Evolutionary conservation across 2,888 invertebrate species (phyloP).

Genomic region (Meganola albula): DNA sequence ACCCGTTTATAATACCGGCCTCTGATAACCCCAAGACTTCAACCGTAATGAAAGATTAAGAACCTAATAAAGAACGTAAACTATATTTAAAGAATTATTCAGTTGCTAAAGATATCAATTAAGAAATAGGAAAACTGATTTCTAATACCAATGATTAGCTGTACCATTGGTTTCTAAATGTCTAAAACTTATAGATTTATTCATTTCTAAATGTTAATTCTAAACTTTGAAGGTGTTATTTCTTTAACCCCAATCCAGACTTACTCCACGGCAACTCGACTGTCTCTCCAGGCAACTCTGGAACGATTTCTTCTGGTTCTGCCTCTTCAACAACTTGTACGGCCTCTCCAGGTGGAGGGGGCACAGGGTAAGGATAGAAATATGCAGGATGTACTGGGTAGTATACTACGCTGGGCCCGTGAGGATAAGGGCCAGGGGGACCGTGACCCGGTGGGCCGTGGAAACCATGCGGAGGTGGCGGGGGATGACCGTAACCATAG

Average conservation of each 20-base stretch:
- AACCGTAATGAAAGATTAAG: too few relatives aligned
- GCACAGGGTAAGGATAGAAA: conserved; percentile 56
- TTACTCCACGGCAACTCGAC: conserved; percentile 74
- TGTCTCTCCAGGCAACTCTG: conserved; percentile 66
- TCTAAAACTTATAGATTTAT: too few relatives aligned
- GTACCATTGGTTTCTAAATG: too few relatives aligned
- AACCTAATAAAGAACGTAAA: too few relatives aligned
- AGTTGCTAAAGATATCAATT: too few relatives aligned
- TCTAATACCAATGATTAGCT: too few relatives aligned
- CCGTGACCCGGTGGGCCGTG: conserved; percentile 32
- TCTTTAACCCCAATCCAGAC: conserved; percentile 42
- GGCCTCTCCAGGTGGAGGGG: conserved; percentile 34
- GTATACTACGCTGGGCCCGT: conserved; percentile 45
- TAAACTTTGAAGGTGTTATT: conserved; percentile 42
- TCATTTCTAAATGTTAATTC: too few relatives aligned
- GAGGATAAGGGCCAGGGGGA: conserved; percentile 32
- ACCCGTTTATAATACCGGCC: too few relatives aligned
- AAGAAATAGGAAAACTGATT: too few relatives aligned
- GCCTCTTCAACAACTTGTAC: conserved; percentile 47
- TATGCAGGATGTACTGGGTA: conserved; percentile 67
- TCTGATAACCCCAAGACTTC: too few relatives aligned
- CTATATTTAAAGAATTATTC: too few relatives aligned
- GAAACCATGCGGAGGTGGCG: conserved; percentile 31
- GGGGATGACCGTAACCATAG: conserved; percentile 58
- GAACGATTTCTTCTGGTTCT: conserved; percentile 45